A percentile compares a stretch with the other conserved stretches of the same genome.
Evolutionary conservation across 53 echinoderm and acorn worm species (phyloP).

Genomic region (Temnopleurus reevesii): DNA sequence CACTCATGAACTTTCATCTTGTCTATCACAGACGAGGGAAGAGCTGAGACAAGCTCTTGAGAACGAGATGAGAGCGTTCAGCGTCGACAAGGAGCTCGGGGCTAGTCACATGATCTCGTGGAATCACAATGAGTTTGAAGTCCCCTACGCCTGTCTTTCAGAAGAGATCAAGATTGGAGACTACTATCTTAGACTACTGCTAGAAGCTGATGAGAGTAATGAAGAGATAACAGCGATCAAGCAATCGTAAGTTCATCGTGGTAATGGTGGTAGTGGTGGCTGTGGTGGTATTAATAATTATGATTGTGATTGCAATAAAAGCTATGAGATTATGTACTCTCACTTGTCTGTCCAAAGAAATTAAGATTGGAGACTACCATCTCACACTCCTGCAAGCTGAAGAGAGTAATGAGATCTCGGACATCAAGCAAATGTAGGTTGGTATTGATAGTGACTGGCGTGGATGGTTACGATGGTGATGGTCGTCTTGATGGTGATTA

Average conservation of each 20-base stretch:
- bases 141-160: slow-evolving; percentile 83
- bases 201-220: slow-evolving; percentile 93
- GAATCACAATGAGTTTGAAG: slow-evolving; percentile 99
- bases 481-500: background rate
- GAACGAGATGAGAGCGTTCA: slow-evolving; percentile 97
- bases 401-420: slow-evolving; percentile 87
- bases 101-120: slow-evolving; percentile 89
- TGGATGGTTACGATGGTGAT: background rate
- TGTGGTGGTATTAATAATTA: background rate
- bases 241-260: slow-evolving; percentile 80
- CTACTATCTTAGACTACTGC: slow-evolving; percentile 89
- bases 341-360: slow-evolving; percentile 88
- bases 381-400: slow-evolving; percentile 89
- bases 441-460: background rate
- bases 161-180: slow-evolving; percentile 99
- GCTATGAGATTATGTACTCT: background rate
- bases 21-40: slow-evolving; percentile 90
- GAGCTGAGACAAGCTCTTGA: slow-evolving; percentile 91
- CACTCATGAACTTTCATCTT: too few relatives aligned
- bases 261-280: background rate
- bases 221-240: slow-evolving; percentile 96
- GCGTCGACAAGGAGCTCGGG: slow-evolving; percentile 87
- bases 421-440: slow-evolving; percentile 97
- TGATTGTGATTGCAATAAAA: background rate
- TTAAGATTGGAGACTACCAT: slow-evolving; percentile 99